These are phyloP conservation scores for Drosophila acutilabella DNA, from an alignment of 2,888 invertebrate species.

Conservation along the genomic window DNA sequence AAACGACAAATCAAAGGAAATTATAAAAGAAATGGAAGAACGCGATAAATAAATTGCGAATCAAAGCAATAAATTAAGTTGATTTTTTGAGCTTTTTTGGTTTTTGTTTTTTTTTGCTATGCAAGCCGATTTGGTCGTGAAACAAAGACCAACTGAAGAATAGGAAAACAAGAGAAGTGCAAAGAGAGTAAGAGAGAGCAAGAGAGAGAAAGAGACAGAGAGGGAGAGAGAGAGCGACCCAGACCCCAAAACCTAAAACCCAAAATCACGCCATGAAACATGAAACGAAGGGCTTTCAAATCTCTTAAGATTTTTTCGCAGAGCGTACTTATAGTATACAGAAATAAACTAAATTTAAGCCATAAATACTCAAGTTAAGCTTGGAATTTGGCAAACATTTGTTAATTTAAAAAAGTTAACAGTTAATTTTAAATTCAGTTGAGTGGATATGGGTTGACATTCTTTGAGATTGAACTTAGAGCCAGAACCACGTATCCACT, in stretches of 20 bases:
- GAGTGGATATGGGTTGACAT: too few relatives aligned
- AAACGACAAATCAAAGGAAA: constrained; percentile 75
- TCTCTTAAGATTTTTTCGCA: not conserved
- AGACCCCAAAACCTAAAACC: constrained; percentile 13
- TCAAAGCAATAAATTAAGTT: constrained; percentile 79
- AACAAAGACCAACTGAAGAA: constrained; percentile 27
- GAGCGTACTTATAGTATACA: not conserved
- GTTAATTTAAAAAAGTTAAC: too few relatives aligned
- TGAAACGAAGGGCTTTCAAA: constrained; percentile 41
- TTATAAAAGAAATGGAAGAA: constrained; percentile 75
- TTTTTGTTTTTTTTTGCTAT: constrained; percentile 40
- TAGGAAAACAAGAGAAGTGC: not conserved
- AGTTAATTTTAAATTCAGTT: too few relatives aligned
- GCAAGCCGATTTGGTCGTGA: constrained; percentile 54
- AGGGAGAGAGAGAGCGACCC: not conserved
- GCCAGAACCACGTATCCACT: not conserved
- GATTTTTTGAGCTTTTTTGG: constrained; percentile 46
- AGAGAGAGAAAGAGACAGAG: not conserved
- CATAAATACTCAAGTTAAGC: too few relatives aligned
- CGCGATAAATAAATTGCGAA: constrained; percentile 78
- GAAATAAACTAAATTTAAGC: too few relatives aligned
- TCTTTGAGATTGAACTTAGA: too few relatives aligned
- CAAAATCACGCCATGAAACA: constrained; percentile 52
- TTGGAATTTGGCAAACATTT: too few relatives aligned
- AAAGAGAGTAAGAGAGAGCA: not conserved